Evolutionary conservation across 2,888 invertebrate species (phyloP).

Genomic region (Seira musarum): DNA sequence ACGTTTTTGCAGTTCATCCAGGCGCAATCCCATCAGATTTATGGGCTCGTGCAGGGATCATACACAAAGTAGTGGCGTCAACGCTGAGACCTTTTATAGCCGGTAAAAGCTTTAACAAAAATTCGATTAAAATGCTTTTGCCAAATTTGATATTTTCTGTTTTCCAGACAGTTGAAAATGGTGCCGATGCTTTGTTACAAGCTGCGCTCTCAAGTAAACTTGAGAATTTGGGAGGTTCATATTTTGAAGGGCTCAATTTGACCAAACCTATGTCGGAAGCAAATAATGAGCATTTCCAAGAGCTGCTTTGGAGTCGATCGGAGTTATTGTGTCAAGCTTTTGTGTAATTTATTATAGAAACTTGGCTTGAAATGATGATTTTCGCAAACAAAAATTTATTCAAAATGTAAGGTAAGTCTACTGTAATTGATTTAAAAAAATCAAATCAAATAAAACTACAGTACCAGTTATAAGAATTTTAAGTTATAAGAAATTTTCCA

Average conservation of each 20-base stretch:
- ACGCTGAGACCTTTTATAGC: conserved; percentile 21
- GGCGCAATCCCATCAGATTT: conserved; percentile 80
- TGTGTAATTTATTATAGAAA: too few species aligned
- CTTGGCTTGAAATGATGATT: too few species aligned
- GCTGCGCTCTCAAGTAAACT: conserved; percentile 82
- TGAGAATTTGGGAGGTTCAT: conserved; percentile 84
- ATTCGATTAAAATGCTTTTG: too few species aligned
- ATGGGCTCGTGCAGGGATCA: conserved; percentile 27
- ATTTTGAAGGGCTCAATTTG: conserved; percentile 80
- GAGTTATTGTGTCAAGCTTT: conserved; percentile 44
- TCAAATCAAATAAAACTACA: too few species aligned
- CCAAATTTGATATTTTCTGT: too few species aligned
- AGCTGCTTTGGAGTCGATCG: conserved; percentile 45
- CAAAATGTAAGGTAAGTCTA: too few species aligned
- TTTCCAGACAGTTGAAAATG: conserved; percentile 81
- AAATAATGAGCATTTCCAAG: conserved; percentile 43
- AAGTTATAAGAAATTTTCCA: too few species aligned
- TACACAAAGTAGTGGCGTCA: background rate
- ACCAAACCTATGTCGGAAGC: conserved; percentile 73
- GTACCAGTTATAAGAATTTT: too few species aligned
- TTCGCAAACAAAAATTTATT: too few species aligned
- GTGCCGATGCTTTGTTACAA: conserved; percentile 84
- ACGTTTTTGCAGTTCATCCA: conserved; percentile 85
- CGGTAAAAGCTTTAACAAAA: too few species aligned
- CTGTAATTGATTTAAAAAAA: too few species aligned